A percentile compares a stretch with the other conserved stretches of the same genome.
These are phyloP conservation scores for Coronaproctus castanopsis DNA, from an alignment of 2,888 invertebrate species.

Conservation along the genomic window DNA sequence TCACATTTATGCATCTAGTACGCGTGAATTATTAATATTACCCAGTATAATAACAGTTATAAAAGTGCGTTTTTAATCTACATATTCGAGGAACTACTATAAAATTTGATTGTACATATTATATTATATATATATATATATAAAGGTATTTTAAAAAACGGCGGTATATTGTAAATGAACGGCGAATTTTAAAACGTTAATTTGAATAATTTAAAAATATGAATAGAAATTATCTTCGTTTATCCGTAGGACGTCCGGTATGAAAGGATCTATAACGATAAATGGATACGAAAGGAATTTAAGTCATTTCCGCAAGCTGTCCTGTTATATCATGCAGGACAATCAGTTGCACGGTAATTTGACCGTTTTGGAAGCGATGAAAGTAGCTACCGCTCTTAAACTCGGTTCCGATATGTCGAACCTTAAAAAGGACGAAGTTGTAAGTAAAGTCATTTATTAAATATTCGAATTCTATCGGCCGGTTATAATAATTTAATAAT, in stretches of 20 bases:
- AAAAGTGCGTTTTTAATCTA: too few species aligned
- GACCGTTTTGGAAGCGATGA: constrained; percentile 85
- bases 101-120: too few species aligned
- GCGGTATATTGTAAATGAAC: too few species aligned
- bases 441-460: constrained; percentile 30
- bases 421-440: constrained; percentile 60
- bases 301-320: constrained; percentile 72
- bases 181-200: too few species aligned
- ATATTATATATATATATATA: too few species aligned
- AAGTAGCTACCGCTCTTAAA: constrained; percentile 75
- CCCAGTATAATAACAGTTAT: too few species aligned
- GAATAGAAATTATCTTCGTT: too few species aligned
- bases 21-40: too few species aligned
- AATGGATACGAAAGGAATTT: constrained; percentile 64
- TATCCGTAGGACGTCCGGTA: constrained; percentile 47
- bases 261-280: constrained; percentile 65
- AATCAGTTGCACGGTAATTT: constrained; percentile 79
- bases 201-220: too few species aligned
- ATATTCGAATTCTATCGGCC: not conserved
- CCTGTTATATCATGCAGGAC: constrained; percentile 93
- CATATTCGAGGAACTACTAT: too few species aligned
- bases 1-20: too few species aligned
- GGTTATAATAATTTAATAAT: not conserved
- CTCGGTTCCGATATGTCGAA: constrained; percentile 48
- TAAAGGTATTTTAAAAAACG: too few species aligned